A percentile compares a stretch with the other conserved stretches of the same genome.
These are phyloP conservation scores for Anolis carolinensis DNA, from an alignment of 2,113 vertebrate species.

Conservation along the genomic window DNA sequence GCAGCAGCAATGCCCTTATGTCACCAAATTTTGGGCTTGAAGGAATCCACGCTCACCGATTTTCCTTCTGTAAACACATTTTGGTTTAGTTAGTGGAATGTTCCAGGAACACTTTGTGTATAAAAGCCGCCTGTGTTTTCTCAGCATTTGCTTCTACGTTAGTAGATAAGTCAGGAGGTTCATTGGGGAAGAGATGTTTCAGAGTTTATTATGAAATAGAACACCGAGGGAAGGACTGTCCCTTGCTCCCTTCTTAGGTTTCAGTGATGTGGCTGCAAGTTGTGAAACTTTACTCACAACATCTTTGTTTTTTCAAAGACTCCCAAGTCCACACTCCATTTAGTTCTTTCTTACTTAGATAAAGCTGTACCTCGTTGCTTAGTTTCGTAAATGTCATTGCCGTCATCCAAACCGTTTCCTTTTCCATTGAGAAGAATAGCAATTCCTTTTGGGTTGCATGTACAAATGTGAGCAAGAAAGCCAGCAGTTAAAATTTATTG, in stretches of 20 bases:
- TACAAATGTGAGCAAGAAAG: rapidly evolving
- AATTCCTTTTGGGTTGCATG: not conserved
- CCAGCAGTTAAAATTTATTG: not conserved
- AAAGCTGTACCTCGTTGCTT: constrained; percentile 6
- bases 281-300: constrained; percentile 14
- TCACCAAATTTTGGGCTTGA: not conserved
- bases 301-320: constrained; percentile 39
- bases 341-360: constrained; percentile 42
- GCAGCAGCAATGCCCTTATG: not conserved
- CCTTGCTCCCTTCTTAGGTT: not conserved
- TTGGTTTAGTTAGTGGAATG: not conserved
- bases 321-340: not conserved
- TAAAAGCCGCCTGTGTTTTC: not conserved
- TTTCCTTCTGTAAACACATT: not conserved
- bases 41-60: constrained; percentile 22
- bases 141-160: not conserved
- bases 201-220: constrained; percentile 18
- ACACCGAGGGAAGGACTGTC: constrained; percentile 35
- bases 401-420: constrained; percentile 1
- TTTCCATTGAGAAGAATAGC: constrained; percentile 34
- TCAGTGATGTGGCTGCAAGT: constrained; percentile 11
- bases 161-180: constrained; percentile 22
- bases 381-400: constrained; percentile 28
- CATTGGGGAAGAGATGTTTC: not conserved
- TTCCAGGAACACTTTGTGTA: constrained; percentile 8